These are phyloP conservation scores for Gryon sp. DNA, from an alignment of 1,140 invertebrate species.

Conservation along the genomic window DNA sequence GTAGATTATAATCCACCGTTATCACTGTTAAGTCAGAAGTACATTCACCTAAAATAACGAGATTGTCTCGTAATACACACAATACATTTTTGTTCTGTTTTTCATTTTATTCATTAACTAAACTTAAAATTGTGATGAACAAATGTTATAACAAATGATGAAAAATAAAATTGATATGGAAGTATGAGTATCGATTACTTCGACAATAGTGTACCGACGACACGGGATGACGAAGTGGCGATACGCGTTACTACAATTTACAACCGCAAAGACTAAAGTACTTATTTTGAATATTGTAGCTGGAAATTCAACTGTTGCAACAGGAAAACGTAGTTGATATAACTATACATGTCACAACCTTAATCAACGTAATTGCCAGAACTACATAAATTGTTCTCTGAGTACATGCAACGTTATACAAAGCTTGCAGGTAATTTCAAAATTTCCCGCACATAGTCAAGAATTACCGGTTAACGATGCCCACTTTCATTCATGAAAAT, in stretches of 20 bases:
- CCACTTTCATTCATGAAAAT: not conserved
- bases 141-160: too few species aligned
- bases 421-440: not conserved
- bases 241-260: not conserved
- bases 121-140: too few species aligned
- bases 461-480: not conserved
- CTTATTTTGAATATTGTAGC: slow-evolving; percentile 1
- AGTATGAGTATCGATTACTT: not conserved
- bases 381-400: not conserved
- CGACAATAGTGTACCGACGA: not conserved
- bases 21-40: too few species aligned
- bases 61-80: too few species aligned
- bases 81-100: too few species aligned
- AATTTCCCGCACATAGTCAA: not conserved
- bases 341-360: not conserved
- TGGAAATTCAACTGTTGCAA: not conserved
- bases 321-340: not conserved
- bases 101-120: too few species aligned
- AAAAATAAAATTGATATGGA: too few species aligned
- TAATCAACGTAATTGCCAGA: not conserved
- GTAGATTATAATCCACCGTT: too few species aligned
- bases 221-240: not conserved
- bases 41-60: too few species aligned
- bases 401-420: not conserved
- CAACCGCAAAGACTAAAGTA: not conserved